These are phyloP conservation scores for Scrobipalpa atriplicella DNA, from an alignment of 2,888 invertebrate species.

Conservation along the genomic window DNA sequence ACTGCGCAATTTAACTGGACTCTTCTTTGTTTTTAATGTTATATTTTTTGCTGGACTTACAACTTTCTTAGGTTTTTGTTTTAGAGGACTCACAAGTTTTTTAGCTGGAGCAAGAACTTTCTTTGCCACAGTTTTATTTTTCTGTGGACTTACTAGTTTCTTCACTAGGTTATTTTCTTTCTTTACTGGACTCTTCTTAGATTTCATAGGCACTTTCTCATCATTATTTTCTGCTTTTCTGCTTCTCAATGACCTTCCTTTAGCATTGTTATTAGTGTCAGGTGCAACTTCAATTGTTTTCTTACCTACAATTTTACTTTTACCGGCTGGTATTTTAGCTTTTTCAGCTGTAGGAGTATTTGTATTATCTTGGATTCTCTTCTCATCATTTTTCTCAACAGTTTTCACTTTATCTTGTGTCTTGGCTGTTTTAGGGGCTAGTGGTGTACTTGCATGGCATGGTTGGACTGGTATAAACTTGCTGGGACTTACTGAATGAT, in stretches of 20 bases:
- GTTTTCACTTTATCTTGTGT: slow-evolving; percentile 7
- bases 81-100: background rate
- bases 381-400: slow-evolving; percentile 27
- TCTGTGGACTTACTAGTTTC: background rate
- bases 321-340: slow-evolving; percentile 10
- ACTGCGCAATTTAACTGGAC: background rate
- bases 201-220: background rate
- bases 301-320: background rate
- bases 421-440: slow-evolving; percentile 42
- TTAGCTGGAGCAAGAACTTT: background rate
- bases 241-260: slow-evolving; percentile 13
- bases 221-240: slow-evolving; percentile 9
- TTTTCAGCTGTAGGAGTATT: slow-evolving; percentile 31
- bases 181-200: slow-evolving; percentile 5
- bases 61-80: background rate
- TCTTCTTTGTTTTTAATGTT: background rate
- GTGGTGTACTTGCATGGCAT: slow-evolving; percentile 66
- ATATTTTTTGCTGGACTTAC: background rate
- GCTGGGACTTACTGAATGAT: slow-evolving; percentile 64
- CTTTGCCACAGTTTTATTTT: background rate
- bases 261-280: slow-evolving; percentile 23
- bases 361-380: background rate
- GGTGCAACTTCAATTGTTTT: slow-evolving; percentile 7
- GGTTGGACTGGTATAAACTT: slow-evolving; percentile 63
- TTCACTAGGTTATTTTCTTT: background rate